A percentile compares a stretch with the other conserved stretches of the same genome.
These are phyloP conservation scores for Cynodonichthys magdalenae DNA, from an alignment of 2,797 vertebrate genomes.

Conservation along the genomic window DNA sequence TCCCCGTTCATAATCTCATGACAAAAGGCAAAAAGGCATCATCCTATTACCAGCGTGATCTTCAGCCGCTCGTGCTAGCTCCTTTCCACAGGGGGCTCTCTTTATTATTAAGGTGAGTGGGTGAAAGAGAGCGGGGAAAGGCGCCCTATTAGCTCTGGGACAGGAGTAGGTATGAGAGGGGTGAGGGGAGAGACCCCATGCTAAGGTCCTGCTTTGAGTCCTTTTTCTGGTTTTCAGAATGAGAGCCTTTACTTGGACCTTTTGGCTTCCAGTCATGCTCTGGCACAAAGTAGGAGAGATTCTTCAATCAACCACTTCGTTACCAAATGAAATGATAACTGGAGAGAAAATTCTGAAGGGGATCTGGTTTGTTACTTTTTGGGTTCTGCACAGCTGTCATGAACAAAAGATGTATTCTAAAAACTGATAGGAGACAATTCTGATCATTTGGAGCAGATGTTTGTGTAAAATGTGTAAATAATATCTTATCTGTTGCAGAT, in stretches of 20 bases:
- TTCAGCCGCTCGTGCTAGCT: conserved; percentile 94
- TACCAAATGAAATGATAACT: conserved; percentile 33
- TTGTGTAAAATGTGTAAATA: too few species aligned
- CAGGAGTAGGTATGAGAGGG: conserved; percentile 57
- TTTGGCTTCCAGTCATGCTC: conserved; percentile 70
- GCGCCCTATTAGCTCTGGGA: conserved; percentile 64
- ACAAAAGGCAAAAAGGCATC: conserved; percentile 99
- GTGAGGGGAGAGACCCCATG: conserved; percentile 68
- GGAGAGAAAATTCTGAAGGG: conserved; percentile 41
- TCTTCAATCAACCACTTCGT: conserved; percentile 48
- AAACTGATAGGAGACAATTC: background rate
- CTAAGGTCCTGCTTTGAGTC: conserved; percentile 52
- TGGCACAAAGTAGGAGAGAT: conserved; percentile 47
- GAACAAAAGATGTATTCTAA: background rate
- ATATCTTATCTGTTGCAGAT: too few species aligned
- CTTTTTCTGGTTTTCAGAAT: conserved; percentile 44
- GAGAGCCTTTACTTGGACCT: conserved; percentile 73
- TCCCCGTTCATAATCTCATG: conserved; percentile 99
- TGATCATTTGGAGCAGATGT: too few species aligned
- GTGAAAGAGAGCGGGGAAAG: conserved; percentile 64
- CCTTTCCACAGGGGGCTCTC: conserved; percentile 94
- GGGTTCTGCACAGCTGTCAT: background rate
- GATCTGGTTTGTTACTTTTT: conserved; percentile 9
- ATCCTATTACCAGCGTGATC: conserved; percentile 99
- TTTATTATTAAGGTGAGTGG: conserved; percentile 76